phyloP scores from a whole-genome alignment of 2,888 invertebrate species.

The Folsomia manolachei region DNA sequence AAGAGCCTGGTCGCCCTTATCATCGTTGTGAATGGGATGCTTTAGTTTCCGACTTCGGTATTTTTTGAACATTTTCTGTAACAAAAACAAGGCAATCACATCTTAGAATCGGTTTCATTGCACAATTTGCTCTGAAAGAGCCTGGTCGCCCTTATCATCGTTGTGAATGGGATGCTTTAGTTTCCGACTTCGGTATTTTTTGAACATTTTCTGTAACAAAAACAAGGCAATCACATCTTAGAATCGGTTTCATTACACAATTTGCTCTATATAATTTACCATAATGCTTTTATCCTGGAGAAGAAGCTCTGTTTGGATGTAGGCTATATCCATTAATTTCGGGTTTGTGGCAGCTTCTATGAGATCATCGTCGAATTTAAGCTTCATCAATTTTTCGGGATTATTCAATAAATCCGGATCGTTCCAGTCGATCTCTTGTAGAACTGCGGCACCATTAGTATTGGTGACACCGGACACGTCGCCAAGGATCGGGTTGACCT shows the following conservation, averaged over 20 bases:
- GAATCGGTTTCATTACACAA: no score
- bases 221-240: no score
- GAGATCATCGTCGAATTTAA: neutral
- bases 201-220: neutral
- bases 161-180: no score
- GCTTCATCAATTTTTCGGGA: constrained; percentile 11
- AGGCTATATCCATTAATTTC: neutral
- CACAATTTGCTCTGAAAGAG: neutral
- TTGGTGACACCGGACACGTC: no score
- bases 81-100: no score
- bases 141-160: neutral
- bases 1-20: neutral
- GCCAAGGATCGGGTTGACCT: no score
- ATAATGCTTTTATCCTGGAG: neutral
- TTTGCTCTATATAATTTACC: neutral
- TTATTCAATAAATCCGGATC: constrained; percentile 13
- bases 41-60: neutral
- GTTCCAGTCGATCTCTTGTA: no score
- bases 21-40: no score
- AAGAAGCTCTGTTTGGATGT: neutral
- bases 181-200: neutral
- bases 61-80: neutral
- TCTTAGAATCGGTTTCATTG: no score
- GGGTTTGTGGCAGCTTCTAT: neutral
- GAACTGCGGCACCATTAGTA: no score